A percentile compares a stretch with the other conserved stretches of the same genome.
phyloP scores from a whole-genome alignment of 2,888 invertebrate species.

The Elegia similella region DNA sequence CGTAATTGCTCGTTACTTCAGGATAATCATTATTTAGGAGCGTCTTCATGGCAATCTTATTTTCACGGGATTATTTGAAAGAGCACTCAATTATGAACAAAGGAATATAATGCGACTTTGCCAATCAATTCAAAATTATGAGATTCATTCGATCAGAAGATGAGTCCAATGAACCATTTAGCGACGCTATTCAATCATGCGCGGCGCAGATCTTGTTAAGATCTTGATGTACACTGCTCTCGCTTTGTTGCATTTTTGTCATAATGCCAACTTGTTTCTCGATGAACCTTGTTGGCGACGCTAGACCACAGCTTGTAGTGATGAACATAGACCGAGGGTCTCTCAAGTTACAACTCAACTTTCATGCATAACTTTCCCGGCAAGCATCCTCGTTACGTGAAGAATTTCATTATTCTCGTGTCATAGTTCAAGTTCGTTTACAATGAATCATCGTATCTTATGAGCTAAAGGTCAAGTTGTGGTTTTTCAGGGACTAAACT shows the following conservation, averaged over 20 bases:
- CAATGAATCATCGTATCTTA: neutral
- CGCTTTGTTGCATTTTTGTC: constrained; percentile 65
- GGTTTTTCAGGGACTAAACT: neutral
- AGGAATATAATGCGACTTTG: neutral
- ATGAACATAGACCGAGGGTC: constrained; percentile 5
- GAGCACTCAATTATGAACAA: neutral
- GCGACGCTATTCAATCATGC: constrained; percentile 46
- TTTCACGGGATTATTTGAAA: neutral
- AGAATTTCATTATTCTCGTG: constrained; percentile 7
- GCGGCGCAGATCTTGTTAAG: constrained; percentile 26
- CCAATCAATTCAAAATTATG: constrained; percentile 10
- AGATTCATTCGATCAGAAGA: constrained; percentile 31
- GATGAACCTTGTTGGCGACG: constrained; percentile 32
- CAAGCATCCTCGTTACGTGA: constrained; percentile 3
- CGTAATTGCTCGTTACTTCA: neutral
- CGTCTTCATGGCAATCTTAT: neutral
- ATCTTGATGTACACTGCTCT: constrained; percentile 31
- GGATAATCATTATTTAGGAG: neutral
- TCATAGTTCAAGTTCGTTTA: constrained; percentile 16
- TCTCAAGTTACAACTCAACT: constrained; percentile 6
- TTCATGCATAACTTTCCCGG: constrained; percentile 11
- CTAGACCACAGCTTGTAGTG: neutral
- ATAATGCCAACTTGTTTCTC: constrained; percentile 64
- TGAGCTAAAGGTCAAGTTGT: neutral
- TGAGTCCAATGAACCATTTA: constrained; percentile 58